A percentile compares a stretch with the other conserved stretches of the same genome.
phyloP scores from a whole-genome alignment of 2,113 vertebrate species.

The Cyphotilapia sp. region DNA sequence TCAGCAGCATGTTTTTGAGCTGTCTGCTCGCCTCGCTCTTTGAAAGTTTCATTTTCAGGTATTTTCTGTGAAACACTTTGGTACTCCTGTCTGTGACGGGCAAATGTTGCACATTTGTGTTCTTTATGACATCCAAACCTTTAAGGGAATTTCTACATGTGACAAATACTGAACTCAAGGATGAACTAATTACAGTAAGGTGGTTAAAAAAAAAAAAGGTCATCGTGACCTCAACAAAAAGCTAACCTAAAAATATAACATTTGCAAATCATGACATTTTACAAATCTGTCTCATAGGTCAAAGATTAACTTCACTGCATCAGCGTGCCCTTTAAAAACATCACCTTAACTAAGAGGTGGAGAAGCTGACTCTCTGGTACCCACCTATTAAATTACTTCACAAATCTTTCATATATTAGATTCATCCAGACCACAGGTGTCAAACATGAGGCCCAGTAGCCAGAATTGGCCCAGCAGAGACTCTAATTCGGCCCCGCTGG shows the following conservation, averaged over 20 bases:
- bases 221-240: background rate
- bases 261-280: background rate
- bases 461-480: background rate
- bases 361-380: background rate
- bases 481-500: background rate
- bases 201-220: background rate
- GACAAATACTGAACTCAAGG: background rate
- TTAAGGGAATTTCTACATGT: background rate
- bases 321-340: background rate
- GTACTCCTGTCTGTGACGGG: background rate
- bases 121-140: background rate
- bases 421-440: background rate
- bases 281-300: background rate
- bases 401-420: background rate
- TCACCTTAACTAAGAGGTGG: background rate
- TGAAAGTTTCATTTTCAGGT: background rate
- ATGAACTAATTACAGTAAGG: background rate
- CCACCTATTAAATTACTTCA: background rate
- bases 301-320: background rate
- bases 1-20: background rate
- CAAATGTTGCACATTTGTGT: background rate
- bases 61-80: background rate
- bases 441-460: background rate
- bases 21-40: fast-evolving
- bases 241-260: background rate